Base-by-base conservation (phyloP, 2,888 invertebrate species). In the Nasonia oneida region DNA sequence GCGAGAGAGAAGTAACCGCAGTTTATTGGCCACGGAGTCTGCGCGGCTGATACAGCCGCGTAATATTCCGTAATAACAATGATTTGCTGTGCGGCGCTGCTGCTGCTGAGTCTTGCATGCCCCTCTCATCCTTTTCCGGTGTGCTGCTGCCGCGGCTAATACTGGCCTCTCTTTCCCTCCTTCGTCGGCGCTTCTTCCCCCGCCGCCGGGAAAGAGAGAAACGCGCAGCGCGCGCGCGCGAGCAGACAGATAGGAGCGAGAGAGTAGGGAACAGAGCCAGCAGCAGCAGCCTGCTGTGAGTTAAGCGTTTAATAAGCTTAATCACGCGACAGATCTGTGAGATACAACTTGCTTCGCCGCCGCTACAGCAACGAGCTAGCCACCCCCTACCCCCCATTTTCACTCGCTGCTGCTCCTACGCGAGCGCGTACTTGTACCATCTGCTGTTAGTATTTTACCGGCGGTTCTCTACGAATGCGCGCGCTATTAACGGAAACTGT, bases 271-370 rank as follows among this genome's bases (percentile, higher is more conserved):
- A 87, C 85, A 42, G 88, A 86, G 84, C 88, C 87, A 84, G 87
- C 90, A 91, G 91, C 57, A 57, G 57, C 90, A 91, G 91, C 89
- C 90, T 90, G 88, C 90, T 89, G 90, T 93, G 93, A 93, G 93
- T 93, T 93, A 93, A 93, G 93, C 93, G 93, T 93, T 93, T 93
- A 93, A 93, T 93, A 93, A 93, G 93, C 93, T 93, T 93, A 93
- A 93, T 93, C 93, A 93, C 92, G 91, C 92, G 93, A 93, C 93
- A 93, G 93, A 93, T 93, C 93, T 91, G 92, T 93, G 93, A 93
- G 93, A 93, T 93, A 93, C 92, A 93, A 92, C 92, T 93, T 93
- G 92, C 92, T 93, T 93, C 91, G 92, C 91, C 89, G 90, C 90
- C 89, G 89, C 90, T 89, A 84, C 82, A 77, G 85, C 90, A 88